Conservation (phyloP, 2,888 invertebrate genomes). For the Hemicrepidius hirtus region DNA sequence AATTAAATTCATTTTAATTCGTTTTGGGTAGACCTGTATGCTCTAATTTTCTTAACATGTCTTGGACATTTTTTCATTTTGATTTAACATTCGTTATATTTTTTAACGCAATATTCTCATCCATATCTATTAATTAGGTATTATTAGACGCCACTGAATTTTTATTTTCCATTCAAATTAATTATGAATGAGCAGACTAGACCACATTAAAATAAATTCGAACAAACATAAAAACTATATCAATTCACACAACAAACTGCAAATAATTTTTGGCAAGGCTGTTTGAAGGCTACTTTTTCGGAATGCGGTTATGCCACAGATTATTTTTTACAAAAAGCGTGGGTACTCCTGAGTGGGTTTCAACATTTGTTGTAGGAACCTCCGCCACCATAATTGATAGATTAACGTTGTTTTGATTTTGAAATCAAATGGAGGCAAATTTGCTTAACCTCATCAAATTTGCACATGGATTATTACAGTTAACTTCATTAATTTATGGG, state of each 20-base stretch:
- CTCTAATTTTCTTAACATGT: not conserved
- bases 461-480: slow-evolving; percentile 16
- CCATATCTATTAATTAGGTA: too few species aligned
- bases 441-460: not conserved
- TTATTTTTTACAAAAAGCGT: slow-evolving; percentile 11
- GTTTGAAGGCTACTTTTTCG: slow-evolving; percentile 23
- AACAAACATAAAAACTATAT: too few species aligned
- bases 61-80: not conserved
- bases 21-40: not conserved
- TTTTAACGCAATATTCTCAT: too few species aligned
- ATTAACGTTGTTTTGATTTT: slow-evolving; percentile 5
- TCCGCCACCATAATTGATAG: not conserved
- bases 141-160: too few species aligned
- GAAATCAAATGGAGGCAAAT: slow-evolving; percentile 9
- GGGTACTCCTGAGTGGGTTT: slow-evolving; percentile 1
- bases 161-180: too few species aligned
- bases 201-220: too few species aligned
- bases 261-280: slow-evolving; percentile 27
- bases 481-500: not conserved
- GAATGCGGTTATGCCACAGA: slow-evolving; percentile 17
- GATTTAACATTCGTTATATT: too few species aligned
- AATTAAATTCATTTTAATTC: not conserved
- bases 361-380: slow-evolving; percentile 9
- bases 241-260: too few species aligned
- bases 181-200: too few species aligned